These are phyloP conservation scores for Cotesia congregata DNA, from an alignment of 2,888 invertebrate genomes.

Conservation along the genomic window DNA sequence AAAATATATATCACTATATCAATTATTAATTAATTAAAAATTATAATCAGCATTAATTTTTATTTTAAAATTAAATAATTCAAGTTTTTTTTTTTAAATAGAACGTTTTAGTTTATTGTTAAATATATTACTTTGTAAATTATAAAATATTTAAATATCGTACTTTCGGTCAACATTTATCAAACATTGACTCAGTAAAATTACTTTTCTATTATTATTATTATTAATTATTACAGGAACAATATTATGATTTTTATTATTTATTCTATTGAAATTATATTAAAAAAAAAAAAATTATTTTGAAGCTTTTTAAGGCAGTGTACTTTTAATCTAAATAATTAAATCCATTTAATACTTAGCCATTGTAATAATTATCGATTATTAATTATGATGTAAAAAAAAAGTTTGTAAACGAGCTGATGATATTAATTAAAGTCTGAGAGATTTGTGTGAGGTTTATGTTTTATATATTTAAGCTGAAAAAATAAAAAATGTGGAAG, in stretches of 20 bases:
- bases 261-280: background rate
- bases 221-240: too few species aligned
- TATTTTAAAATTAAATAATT: background rate
- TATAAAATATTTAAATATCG: too few species aligned
- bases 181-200: too few species aligned
- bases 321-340: background rate
- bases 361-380: background rate
- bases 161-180: too few species aligned
- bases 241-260: background rate
- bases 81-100: too few species aligned
- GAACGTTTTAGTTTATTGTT: too few species aligned
- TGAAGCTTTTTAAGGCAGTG: background rate
- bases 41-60: background rate
- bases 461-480: conserved; percentile 12
- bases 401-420: background rate
- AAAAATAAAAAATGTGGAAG: conserved; percentile 2
- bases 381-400: background rate
- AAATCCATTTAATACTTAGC: background rate
- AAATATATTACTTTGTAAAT: too few species aligned
- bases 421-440: background rate
- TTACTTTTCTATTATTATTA: too few species aligned
- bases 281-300: background rate
- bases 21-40: background rate
- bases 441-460: background rate
- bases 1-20: conserved; percentile 2